Percentiles rank a stretch among this genome's conserved stretches.
These are phyloP conservation scores for Hydraecia micacea DNA, from an alignment of 2,888 invertebrate species.

Conservation along the genomic window DNA sequence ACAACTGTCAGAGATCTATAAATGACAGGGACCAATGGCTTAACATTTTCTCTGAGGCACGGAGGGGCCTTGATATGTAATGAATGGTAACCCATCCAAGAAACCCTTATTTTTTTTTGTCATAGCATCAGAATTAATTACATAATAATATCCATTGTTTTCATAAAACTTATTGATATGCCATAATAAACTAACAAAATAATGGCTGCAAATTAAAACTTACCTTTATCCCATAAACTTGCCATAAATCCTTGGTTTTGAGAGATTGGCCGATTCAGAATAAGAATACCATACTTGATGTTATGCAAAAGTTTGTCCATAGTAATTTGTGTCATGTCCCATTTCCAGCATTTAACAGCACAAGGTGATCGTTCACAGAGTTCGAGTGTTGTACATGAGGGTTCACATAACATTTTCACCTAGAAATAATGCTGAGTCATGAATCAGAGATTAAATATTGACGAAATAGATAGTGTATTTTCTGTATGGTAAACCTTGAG, in stretches of 20 bases:
- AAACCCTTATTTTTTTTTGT: no score
- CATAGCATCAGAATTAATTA: no score
- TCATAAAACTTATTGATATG: neutral
- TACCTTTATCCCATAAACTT: slow-evolving; percentile 93
- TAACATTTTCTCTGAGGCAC: neutral
- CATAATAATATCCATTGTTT: neutral
- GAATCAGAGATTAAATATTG: neutral
- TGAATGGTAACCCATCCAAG: neutral
- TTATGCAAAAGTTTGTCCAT: slow-evolving; percentile 44
- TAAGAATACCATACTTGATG: slow-evolving; percentile 91
- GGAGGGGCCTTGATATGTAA: neutral
- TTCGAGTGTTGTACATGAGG: slow-evolving; percentile 71
- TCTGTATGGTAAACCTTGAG: neutral
- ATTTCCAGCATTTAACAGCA: slow-evolving; percentile 74
- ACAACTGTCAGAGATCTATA: neutral
- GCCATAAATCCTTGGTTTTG: slow-evolving; percentile 87
- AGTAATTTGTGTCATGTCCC: slow-evolving; percentile 76
- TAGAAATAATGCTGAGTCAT: slow-evolving; percentile 63
- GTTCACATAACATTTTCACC: slow-evolving; percentile 68
- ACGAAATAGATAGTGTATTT: neutral
- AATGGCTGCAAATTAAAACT: slow-evolving; percentile 45
- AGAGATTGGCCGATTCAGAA: slow-evolving; percentile 92
- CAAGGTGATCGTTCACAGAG: slow-evolving; percentile 67
- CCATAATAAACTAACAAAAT: neutral
- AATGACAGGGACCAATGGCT: neutral